These are phyloP conservation scores for Alces alces DNA, from an alignment of 2,113 vertebrate genomes.

Conservation along the genomic window DNA sequence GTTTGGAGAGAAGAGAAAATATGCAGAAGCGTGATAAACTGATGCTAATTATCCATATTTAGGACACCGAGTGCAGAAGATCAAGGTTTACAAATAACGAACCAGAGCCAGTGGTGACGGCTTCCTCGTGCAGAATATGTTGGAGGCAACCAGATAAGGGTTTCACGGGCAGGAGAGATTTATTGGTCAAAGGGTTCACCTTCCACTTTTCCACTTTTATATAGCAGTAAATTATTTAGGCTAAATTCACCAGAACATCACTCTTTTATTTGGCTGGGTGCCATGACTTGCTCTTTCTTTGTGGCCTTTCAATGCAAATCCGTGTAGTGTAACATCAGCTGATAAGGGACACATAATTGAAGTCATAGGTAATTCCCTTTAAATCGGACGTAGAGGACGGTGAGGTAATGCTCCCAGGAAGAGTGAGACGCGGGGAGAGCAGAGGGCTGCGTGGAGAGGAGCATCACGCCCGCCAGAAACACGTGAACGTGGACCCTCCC, in stretches of 20 bases:
- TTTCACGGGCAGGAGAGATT: constrained; percentile 92
- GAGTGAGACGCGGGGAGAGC: constrained; percentile 60
- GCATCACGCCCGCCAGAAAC: background rate
- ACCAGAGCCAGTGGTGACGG: constrained; percentile 91
- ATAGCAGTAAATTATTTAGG: constrained; percentile 94
- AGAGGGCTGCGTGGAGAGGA: constrained; percentile 66
- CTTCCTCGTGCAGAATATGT: constrained; percentile 93
- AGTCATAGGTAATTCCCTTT: constrained; percentile 85
- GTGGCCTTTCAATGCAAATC: constrained; percentile 90
- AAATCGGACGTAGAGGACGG: constrained; percentile 74
- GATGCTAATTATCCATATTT: constrained; percentile 99
- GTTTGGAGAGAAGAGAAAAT: constrained; percentile 96
- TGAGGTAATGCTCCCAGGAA: constrained; percentile 73
- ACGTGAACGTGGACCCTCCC: background rate
- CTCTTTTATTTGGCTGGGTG: constrained; percentile 91
- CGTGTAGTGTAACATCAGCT: constrained; percentile 93
- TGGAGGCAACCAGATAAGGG: constrained; percentile 98
- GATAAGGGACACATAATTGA: constrained; percentile 92
- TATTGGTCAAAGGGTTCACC: constrained; percentile 95
- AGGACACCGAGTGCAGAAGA: constrained; percentile 99
- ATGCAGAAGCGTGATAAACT: constrained; percentile 99
- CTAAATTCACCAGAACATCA: constrained; percentile 96
- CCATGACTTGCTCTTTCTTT: constrained; percentile 92
- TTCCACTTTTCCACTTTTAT: constrained; percentile 86
- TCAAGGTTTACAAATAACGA: constrained; percentile 96